Evolutionary conservation across 2,888 invertebrate species (phyloP).

Genomic region (Ctena decussata): DNA sequence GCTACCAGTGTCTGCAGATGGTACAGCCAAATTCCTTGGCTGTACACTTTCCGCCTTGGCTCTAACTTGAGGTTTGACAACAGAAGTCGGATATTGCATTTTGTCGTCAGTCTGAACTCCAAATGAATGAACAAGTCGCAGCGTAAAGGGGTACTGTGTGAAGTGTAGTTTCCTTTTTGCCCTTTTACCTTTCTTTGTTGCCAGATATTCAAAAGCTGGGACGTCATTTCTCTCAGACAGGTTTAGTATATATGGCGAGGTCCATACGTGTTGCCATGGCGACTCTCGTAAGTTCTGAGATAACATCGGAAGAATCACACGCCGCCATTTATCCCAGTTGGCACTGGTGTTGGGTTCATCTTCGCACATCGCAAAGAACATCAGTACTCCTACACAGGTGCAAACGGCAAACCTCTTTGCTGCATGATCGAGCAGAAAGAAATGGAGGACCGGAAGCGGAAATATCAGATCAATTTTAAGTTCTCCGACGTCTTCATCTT

Average conservation of each 20-base stretch:
- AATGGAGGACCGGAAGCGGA: conserved; percentile 31
- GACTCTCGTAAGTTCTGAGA: neutral
- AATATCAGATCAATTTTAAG: conserved; percentile 31
- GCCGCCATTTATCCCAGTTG: conserved; percentile 40
- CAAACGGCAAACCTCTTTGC: conserved; percentile 32
- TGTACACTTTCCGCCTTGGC: too few species aligned
- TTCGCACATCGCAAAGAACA: conserved; percentile 51
- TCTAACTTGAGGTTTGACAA: too few species aligned
- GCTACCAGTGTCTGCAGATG: too few species aligned
- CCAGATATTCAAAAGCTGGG: neutral
- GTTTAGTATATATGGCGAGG: neutral
- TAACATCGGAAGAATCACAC: neutral
- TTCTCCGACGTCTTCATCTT: neutral
- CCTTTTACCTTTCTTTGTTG: neutral
- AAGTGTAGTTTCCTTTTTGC: neutral
- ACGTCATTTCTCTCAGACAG: neutral
- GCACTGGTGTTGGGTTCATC: neutral
- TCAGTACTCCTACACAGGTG: conserved; percentile 15
- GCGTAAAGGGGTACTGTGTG: conserved; percentile 4
- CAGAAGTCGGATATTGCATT: too few species aligned
- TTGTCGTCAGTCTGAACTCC: conserved; percentile 29
- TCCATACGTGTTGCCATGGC: neutral
- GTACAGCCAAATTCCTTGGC: too few species aligned
- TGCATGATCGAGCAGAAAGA: conserved; percentile 38
- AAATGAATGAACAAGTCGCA: neutral